Base-by-base conservation (phyloP, 2,113 vertebrate genomes). In the Halcyon senegalensis region DNA sequence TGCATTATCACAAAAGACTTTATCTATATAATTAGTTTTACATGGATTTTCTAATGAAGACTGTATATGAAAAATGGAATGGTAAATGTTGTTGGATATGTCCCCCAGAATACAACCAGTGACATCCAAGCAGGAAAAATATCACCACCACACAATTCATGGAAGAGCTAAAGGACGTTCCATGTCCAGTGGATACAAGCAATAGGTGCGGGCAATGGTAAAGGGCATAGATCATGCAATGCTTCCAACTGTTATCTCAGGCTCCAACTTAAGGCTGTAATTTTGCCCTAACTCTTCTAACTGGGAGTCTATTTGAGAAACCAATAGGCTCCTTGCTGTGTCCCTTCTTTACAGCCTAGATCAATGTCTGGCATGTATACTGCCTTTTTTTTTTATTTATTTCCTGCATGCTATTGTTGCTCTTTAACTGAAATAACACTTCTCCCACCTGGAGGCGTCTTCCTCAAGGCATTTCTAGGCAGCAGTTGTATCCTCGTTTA, bases 11-110 rank as follows among this genome's bases (percentile, higher is more conserved):
- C 76, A 87, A 66, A 84, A 87, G 44, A 44, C 41, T 81, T 93
- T 94, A 72, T 97, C 92, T 89, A 10, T 72, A 11, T 94, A 93
- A 96, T 95, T 96, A 92, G 53, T 75, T 92, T 95, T 76, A 92
- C 80, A 50, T 53, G 55, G 83, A 79, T 90, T 95, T 94, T 84
- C 62, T 94, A 87, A 89, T 53, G 73, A 90, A 84, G 72, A 68
- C 10, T 30, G 12, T 43, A 41, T 4, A 33, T 74, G 80, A 75
- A 87, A 91, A 84, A 69, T 28, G 11, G 37, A 95, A 74, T 53
- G 35, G 28, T 74, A 69, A 62, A 46, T 66, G 24, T 68, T 56
- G 21, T 66, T 84, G 43, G 11, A 58, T 82, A 20, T 50, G 41
- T 73, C 31, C 31, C 19, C 37, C 28, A 41, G 39, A 92, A 89